A percentile compares a stretch with the other conserved stretches of the same genome.
Conservation (phyloP, 2,113 vertebrate genomes). For the Stictonetta naevosa region DNA sequence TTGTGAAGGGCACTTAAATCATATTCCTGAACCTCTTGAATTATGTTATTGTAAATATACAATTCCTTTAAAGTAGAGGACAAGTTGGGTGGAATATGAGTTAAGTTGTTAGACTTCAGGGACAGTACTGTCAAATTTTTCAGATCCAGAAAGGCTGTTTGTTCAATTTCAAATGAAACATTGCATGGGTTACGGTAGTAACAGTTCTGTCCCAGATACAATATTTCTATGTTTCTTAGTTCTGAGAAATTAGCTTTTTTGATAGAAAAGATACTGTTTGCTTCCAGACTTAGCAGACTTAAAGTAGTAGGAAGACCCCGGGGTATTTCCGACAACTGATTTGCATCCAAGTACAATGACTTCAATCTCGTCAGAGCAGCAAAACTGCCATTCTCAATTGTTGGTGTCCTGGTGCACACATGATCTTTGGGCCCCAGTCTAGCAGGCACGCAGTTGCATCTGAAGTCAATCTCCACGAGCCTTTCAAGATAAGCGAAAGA, state of each 20-base stretch:
- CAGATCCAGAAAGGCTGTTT: conserved; percentile 83
- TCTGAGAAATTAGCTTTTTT: conserved; percentile 81
- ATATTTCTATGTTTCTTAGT: conserved; percentile 79
- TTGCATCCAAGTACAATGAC: conserved; percentile 91
- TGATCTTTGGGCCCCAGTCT: conserved; percentile 86
- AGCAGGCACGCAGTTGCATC: conserved; percentile 92
- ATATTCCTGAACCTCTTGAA: conserved; percentile 75
- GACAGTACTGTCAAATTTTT: conserved; percentile 84
- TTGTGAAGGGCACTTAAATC: conserved; percentile 84
- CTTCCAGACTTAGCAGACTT: conserved; percentile 89
- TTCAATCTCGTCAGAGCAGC: conserved; percentile 77
- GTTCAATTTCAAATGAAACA: conserved; percentile 82
- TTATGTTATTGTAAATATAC: conserved; percentile 91
- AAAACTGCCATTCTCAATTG: conserved; percentile 82
- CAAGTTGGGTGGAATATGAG: conserved; percentile 81
- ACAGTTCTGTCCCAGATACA: conserved; percentile 94
- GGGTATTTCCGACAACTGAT: conserved; percentile 87
- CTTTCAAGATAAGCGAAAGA: conserved; percentile 83
- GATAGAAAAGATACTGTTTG: conserved; percentile 86
- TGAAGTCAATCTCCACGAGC: conserved; percentile 90
- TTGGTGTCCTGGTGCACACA: conserved; percentile 72
- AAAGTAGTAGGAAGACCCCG: conserved; percentile 83
- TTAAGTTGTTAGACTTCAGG: conserved; percentile 92
- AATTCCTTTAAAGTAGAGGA: conserved; percentile 85
- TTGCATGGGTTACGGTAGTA: conserved; percentile 95